phyloP scores from a whole-genome alignment of 2,888 invertebrate genomes.

The Lithophane ornitopus region DNA sequence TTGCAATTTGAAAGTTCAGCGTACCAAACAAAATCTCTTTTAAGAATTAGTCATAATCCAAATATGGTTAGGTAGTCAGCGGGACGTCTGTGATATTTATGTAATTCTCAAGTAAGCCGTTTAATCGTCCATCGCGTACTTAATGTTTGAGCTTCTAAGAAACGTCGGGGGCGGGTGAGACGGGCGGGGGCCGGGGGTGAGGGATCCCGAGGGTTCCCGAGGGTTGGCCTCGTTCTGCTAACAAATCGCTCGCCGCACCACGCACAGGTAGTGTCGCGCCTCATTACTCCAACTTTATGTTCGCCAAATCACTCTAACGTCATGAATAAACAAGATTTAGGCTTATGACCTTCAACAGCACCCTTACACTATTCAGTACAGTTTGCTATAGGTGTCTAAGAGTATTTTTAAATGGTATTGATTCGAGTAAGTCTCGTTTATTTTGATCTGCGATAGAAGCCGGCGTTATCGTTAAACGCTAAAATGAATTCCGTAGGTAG shows the following conservation, averaged over 20 bases:
- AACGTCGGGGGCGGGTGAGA: constrained; percentile 67
- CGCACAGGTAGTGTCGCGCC: constrained; percentile 85
- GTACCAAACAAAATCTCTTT: constrained; percentile 72
- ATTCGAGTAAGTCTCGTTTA: constrained; percentile 15
- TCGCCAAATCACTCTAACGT: constrained; percentile 81
- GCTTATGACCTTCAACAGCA: constrained; percentile 67
- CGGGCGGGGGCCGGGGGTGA: constrained; percentile 46
- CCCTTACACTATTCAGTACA: constrained; percentile 54
- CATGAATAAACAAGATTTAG: constrained; percentile 82
- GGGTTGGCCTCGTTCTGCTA: constrained; percentile 78
- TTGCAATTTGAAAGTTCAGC: constrained; percentile 66
- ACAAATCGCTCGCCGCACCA: constrained; percentile 81
- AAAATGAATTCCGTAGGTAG: constrained; percentile 31
- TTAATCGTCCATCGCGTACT: constrained; percentile 84
- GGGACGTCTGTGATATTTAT: constrained; percentile 79
- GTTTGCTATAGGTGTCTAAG: constrained; percentile 14
- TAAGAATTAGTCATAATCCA: constrained; percentile 76
- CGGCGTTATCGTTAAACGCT: constrained; percentile 35
- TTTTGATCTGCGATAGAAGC: constrained; percentile 21
- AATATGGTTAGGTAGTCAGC: constrained; percentile 74
- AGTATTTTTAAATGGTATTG: constrained; percentile 31
- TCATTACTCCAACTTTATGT: constrained; percentile 85
- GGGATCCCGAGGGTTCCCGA: constrained; percentile 72
- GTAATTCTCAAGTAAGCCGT: constrained; percentile 82
- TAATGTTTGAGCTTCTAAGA: constrained; percentile 80